Conservation (phyloP, 2,797 vertebrate species). For the Avahi laniger region DNA sequence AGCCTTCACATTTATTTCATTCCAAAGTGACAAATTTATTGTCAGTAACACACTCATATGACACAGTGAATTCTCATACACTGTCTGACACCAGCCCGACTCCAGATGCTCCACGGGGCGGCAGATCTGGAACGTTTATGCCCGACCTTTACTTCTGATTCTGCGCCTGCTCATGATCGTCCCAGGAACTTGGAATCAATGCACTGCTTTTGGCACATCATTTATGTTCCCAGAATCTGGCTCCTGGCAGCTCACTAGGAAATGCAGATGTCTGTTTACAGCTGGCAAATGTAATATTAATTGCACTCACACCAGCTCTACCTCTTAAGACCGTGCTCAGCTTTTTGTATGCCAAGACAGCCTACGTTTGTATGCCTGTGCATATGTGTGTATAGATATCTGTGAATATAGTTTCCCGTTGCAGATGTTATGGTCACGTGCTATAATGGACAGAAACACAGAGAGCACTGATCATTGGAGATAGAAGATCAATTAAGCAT, state of each 20-base stretch:
- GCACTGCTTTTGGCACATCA: constrained; percentile 28
- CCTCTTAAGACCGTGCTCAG: neutral
- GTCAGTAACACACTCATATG: neutral
- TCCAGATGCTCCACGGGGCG: constrained; percentile 34
- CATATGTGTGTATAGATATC: neutral
- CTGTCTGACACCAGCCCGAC: neutral
- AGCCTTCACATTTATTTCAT: neutral
- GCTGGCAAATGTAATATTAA: constrained; percentile 53
- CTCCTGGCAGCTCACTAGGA: constrained; percentile 55
- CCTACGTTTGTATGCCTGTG: neutral
- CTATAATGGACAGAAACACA: neutral
- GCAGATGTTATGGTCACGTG: neutral
- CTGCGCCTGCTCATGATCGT: neutral
- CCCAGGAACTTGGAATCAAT: constrained; percentile 53
- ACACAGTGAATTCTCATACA: neutral
- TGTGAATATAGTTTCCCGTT: neutral
- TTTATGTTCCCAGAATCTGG: constrained; percentile 37
- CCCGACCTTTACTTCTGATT: constrained; percentile 48
- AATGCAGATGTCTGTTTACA: constrained; percentile 70
- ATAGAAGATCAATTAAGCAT: neutral
- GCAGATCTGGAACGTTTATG: constrained; percentile 32
- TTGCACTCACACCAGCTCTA: constrained; percentile 44
- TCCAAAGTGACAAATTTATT: neutral
- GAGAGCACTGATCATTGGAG: neutral
- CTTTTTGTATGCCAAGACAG: neutral